Evolutionary conservation across 1,140 invertebrate species (phyloP).

Genomic region (Conopomorpha cramerella): DNA sequence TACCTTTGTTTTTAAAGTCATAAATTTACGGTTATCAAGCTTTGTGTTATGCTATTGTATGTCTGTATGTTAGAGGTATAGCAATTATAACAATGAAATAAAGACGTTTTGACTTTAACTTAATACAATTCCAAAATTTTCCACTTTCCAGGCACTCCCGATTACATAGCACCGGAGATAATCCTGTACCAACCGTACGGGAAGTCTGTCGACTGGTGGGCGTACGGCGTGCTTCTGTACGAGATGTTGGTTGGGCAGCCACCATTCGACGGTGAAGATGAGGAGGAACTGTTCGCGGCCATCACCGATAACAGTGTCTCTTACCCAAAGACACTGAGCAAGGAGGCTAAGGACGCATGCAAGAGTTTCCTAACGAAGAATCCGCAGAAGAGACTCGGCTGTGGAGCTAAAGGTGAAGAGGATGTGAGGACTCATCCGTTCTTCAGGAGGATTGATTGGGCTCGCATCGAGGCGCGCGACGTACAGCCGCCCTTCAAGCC

Average conservation of each 20-base stretch:
- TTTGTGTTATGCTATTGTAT: too few relatives aligned
- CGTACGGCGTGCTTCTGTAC: slow-evolving; percentile 81
- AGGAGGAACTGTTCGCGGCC: slow-evolving; percentile 87
- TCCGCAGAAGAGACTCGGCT: slow-evolving; percentile 80
- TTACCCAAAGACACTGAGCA: slow-evolving; percentile 60
- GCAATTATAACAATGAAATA: too few relatives aligned
- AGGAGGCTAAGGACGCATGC: slow-evolving; percentile 85
- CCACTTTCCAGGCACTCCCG: slow-evolving; percentile 85
- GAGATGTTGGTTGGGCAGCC: slow-evolving; percentile 79
- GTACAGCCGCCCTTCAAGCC: slow-evolving; percentile 76
- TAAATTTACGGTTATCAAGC: too few relatives aligned
- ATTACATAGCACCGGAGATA: slow-evolving; percentile 92
- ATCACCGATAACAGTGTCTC: slow-evolving; percentile 68
- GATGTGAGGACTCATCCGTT: slow-evolving; percentile 68
- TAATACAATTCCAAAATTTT: too few relatives aligned
- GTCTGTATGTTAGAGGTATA: too few relatives aligned
- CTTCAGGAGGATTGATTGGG: slow-evolving; percentile 80
- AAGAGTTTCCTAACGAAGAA: slow-evolving; percentile 81
- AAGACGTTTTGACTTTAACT: too few relatives aligned
- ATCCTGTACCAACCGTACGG: slow-evolving; percentile 92
- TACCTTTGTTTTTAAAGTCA: too few relatives aligned
- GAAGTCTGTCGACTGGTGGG: slow-evolving; percentile 95
- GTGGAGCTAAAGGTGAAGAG: slow-evolving; percentile 69
- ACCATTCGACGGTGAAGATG: slow-evolving; percentile 80
- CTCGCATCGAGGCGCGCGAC: slow-evolving; percentile 77